A percentile compares a stretch with the other conserved stretches of the same genome.
phyloP scores from a whole-genome alignment of 1,140 invertebrate genomes.

The Conus ventricosus region DNA sequence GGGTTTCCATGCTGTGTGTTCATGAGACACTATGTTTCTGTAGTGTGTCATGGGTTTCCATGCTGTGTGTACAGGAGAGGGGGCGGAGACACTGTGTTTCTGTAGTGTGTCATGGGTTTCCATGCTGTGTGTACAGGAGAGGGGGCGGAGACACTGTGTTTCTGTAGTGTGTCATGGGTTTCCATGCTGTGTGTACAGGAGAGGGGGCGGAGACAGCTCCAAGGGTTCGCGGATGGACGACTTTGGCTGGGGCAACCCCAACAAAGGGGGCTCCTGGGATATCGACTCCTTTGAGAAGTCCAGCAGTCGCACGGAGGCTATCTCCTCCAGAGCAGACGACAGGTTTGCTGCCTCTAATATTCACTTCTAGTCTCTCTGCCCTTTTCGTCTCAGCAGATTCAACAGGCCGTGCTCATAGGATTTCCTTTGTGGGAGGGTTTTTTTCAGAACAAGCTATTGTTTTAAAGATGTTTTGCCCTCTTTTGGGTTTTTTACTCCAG shows the following conservation, averaged over 20 bases:
- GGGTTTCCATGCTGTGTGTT: no score
- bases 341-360: conserved; percentile 51
- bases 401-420: no score
- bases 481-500: neutral
- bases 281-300: conserved; percentile 71
- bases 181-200: no score
- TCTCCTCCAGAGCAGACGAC: conserved; percentile 63
- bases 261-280: conserved; percentile 70
- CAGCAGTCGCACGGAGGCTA: conserved; percentile 58
- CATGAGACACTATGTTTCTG: no score
- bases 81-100: no score
- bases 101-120: no score
- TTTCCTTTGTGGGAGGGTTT: neutral
- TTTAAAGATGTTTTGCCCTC: neutral
- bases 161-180: no score
- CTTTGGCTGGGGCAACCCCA: conserved; percentile 64
- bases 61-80: no score
- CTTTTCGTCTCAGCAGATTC: neutral
- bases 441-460: conserved; percentile 1
- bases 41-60: no score
- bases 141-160: no score
- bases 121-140: no score
- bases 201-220: conserved; percentile 3
- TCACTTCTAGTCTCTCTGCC: neutral
- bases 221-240: conserved; percentile 57